A percentile compares a stretch with the other conserved stretches of the same genome.
Conservation (phyloP, 2,113 vertebrate genomes). For the Odontesthes bonariensis region DNA sequence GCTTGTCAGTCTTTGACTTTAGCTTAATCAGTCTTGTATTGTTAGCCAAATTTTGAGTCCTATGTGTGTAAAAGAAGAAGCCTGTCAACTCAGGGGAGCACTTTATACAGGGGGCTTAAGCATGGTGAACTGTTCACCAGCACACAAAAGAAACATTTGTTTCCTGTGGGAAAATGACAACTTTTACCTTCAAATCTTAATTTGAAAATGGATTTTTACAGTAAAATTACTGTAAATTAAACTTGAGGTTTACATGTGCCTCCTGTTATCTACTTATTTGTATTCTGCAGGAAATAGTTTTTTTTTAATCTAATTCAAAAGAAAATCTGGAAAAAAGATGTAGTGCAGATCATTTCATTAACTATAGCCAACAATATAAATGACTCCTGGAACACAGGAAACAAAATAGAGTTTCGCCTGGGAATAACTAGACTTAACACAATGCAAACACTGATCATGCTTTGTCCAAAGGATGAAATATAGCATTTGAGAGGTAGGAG, state of each 20-base stretch:
- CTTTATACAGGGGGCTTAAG: conserved; percentile 78
- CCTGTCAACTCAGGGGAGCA: conserved; percentile 83
- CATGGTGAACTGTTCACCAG: conserved; percentile 78
- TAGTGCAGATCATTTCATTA: conserved; percentile 36
- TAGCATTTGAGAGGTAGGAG: conserved; percentile 89
- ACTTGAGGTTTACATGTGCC: conserved; percentile 31
- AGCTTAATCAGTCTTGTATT: neutral
- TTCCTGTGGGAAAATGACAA: conserved; percentile 82
- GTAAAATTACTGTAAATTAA: conserved; percentile 35
- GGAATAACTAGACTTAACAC: conserved; percentile 87
- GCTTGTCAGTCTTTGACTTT: conserved; percentile 2
- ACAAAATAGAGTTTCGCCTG: conserved; percentile 95
- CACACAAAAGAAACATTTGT: conserved; percentile 82
- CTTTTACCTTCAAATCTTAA: conserved; percentile 50
- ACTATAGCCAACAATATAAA: conserved; percentile 48
- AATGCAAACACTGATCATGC: conserved; percentile 96
- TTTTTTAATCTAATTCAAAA: conserved; percentile 15
- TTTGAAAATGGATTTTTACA: conserved; percentile 39
- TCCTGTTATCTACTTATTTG: conserved; percentile 19
- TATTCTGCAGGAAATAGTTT: conserved; percentile 7
- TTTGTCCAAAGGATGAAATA: conserved; percentile 84
- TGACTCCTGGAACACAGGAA: conserved; percentile 88
- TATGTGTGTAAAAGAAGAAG: conserved; percentile 32
- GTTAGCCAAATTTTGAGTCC: conserved; percentile 24
- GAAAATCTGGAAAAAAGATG: conserved; percentile 27